Percentiles rank a stretch among this genome's conserved stretches.
These are phyloP conservation scores for Ditylenchus dipsaci DNA, from an alignment of 1,140 invertebrate genomes.

Conservation along the genomic window DNA sequence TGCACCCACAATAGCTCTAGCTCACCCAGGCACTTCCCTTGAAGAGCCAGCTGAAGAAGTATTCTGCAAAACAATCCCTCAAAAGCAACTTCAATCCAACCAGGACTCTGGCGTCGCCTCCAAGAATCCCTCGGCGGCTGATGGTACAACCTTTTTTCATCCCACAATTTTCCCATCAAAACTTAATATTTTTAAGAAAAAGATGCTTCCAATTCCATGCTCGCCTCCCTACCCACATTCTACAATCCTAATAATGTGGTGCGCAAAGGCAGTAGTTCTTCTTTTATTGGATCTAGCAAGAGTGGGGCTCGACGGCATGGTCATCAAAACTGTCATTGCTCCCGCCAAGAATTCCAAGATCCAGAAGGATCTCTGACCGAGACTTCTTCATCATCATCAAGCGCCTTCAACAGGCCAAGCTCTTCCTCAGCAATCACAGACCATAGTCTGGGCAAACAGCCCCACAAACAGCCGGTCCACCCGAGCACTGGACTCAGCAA, in stretches of 20 bases:
- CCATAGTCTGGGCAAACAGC: background rate
- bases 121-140: background rate
- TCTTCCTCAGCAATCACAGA: background rate
- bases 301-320: too few relatives aligned
- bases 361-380: too few relatives aligned
- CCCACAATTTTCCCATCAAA: background rate
- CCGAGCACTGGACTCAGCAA: constrained; percentile 11
- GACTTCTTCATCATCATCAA: too few relatives aligned
- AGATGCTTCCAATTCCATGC: background rate
- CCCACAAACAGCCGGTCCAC: background rate
- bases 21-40: constrained; percentile 21
- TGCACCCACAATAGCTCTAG: constrained; percentile 32
- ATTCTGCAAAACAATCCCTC: background rate
- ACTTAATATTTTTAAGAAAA: background rate
- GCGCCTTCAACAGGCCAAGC: background rate
- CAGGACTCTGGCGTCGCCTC: background rate
- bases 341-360: too few relatives aligned
- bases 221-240: too few relatives aligned
- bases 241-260: too few relatives aligned
- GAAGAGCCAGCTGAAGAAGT: background rate
- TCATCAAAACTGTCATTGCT: too few relatives aligned
- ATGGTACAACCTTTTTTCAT: constrained; percentile 9
- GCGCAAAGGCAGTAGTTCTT: too few relatives aligned
- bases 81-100: background rate
- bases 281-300: too few relatives aligned